Evolutionary conservation across 2,888 invertebrate species (phyloP).

Genomic region (Noctua pronuba): DNA sequence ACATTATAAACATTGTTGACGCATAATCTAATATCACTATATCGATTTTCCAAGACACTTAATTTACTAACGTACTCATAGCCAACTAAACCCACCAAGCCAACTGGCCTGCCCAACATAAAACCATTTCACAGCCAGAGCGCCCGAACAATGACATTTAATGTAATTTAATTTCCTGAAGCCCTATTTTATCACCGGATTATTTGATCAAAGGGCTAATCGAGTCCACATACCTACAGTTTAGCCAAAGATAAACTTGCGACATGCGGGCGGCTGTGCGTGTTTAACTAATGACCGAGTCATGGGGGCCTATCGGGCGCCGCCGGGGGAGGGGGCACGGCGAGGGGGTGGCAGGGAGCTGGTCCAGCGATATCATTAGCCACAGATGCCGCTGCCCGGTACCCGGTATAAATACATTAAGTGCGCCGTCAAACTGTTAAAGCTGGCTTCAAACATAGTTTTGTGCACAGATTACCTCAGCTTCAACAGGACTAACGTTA

Average conservation of each 20-base stretch:
- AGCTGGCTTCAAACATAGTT: conserved; percentile 81
- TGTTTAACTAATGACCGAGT: conserved; percentile 91
- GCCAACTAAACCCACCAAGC: conserved; percentile 12
- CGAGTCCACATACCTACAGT: conserved; percentile 89
- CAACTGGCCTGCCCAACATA: conserved; percentile 43
- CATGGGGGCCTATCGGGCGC: conserved; percentile 80
- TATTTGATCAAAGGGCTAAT: conserved; percentile 91
- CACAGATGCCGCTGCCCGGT: conserved; percentile 88
- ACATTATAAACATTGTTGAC: not conserved
- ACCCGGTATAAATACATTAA: conserved; percentile 90
- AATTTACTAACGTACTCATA: not conserved
- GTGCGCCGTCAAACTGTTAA: conserved; percentile 89
- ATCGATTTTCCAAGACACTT: not conserved
- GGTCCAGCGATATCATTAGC: conserved; percentile 90
- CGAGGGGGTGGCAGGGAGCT: conserved; percentile 64
- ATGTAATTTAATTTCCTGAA: conserved; percentile 89
- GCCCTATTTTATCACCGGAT: conserved; percentile 88
- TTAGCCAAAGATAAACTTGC: conserved; percentile 90
- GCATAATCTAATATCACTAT: not conserved
- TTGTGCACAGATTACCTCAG: conserved; percentile 69
- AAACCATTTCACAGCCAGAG: conserved; percentile 74
- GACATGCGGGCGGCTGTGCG: conserved; percentile 90
- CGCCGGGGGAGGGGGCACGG: conserved; percentile 49
- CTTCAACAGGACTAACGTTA: conserved; percentile 34
- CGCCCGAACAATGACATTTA: conserved; percentile 85